Evolutionary conservation across 1,140 invertebrate genomes (phyloP).

Genomic region (Araneus ventricosus): DNA sequence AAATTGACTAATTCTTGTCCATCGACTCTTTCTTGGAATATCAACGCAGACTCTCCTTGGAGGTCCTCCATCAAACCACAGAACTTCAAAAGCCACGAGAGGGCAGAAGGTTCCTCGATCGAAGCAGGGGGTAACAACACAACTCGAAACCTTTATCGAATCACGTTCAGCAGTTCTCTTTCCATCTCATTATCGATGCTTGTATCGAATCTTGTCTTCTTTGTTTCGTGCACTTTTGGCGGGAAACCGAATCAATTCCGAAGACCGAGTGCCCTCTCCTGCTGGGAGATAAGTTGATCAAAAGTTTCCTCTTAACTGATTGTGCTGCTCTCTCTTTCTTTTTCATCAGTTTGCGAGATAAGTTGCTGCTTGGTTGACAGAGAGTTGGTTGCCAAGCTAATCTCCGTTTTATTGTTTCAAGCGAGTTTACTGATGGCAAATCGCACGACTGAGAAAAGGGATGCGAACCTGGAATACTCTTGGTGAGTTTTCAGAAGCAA

Average conservation of each 20-base stretch:
- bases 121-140: not conserved
- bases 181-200: conserved; percentile 68
- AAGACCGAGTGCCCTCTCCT: not conserved
- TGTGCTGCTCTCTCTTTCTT: not conserved
- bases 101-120: not conserved
- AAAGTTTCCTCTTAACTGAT: not conserved
- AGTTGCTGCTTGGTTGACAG: not conserved
- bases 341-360: not conserved
- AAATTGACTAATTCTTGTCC: too few species aligned
- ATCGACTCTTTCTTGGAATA: not conserved
- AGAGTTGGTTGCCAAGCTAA: not conserved
- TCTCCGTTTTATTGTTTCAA: not conserved
- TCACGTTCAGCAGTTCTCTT: conserved; percentile 49
- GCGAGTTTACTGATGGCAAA: not conserved
- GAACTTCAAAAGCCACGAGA: conserved; percentile 2
- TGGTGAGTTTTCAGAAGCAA: not conserved
- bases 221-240: conserved; percentile 54
- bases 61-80: not conserved
- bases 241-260: conserved; percentile 43
- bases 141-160: conserved; percentile 56
- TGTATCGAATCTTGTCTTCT: conserved; percentile 52
- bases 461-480: too few species aligned
- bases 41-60: not conserved
- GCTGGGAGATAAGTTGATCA: not conserved
- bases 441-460: too few species aligned